Base-by-base conservation (phyloP, 1,140 invertebrate species). In the Drosophila trapezifrons region DNA sequence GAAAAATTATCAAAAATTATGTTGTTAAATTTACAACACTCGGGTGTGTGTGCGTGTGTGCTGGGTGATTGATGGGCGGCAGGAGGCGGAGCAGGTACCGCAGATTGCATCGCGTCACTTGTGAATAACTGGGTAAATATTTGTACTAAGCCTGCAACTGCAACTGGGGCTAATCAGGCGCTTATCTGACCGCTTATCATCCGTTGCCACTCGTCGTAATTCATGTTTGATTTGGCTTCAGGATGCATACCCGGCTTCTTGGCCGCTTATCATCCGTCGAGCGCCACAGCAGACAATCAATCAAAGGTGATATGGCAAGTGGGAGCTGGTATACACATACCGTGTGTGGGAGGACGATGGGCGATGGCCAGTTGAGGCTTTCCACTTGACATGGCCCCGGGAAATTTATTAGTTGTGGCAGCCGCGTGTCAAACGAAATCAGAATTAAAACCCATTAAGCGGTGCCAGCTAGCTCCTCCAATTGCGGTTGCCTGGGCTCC, bases 1-100 rank as follows among this genome's bases (percentile, higher is more conserved):
- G 54, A 37, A 65, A 75, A 83, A 80, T 86, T 86, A 87, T 87
- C 83, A 89, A 78, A 87, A 87, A 87, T 87, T 87, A 87, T 89
- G 84, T 87, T 87, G 84, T 87, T 80, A 84, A 83, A 87, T 84
- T 90, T 90, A 87, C 80, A 87, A 78, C 80, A 62, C 66, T 82
- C 76, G 25, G 45, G 25, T 35, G 49, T 25, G 22, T 27, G 40
- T 43, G 51, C 29, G 42, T 55, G 65, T 18, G 56, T 67, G 70
- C 64, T 43, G 56, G 60, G 56, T 87, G 84, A 87, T 87, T 89
- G 84, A 87, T 87, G 79, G 73, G 43, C 37, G 25, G 38, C 27
- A 56, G 45, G 35, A 42, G 35, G 15, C 5, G 45, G 37, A 38
- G 45, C 22, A 8, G 18, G 15, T 12, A 22, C 15, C 18, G 17